Percentiles rank a stretch among this genome's conserved stretches.
Conservation (phyloP, 2,113 vertebrate species). For the Vidua chalybeata region DNA sequence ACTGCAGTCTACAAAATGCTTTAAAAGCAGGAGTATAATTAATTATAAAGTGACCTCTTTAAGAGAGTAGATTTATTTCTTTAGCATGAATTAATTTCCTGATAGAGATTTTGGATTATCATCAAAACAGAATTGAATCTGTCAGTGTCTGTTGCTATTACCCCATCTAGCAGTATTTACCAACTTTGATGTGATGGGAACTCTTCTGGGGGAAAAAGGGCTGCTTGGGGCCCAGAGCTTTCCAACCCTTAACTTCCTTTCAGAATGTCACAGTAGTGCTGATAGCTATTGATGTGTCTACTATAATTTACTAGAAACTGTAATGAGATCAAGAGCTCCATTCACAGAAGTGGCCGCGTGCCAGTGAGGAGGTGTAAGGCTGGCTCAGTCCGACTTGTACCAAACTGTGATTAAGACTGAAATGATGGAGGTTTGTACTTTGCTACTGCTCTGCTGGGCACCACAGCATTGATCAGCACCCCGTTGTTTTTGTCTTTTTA, state of each 20-base stretch:
- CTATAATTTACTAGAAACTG: neutral
- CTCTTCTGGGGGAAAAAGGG: neutral
- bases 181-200: neutral
- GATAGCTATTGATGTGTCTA: neutral
- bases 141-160: neutral
- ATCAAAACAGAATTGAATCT: neutral
- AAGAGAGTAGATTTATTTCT: conserved; percentile 41
- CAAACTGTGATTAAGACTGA: neutral
- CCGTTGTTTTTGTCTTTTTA: neutral
- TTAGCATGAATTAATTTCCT: conserved; percentile 46
- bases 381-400: neutral
- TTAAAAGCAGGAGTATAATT: conserved; percentile 50
- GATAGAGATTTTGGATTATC: conserved; percentile 38
- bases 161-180: neutral
- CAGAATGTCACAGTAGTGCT: neutral
- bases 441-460: neutral
- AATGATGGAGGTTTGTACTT: neutral
- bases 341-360: neutral
- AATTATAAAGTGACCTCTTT: conserved; percentile 45
- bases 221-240: neutral
- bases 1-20: conserved; percentile 30
- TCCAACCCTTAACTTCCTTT: neutral
- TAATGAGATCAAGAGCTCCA: conserved; percentile 3
- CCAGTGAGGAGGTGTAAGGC: neutral
- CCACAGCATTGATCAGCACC: neutral